Evolutionary conservation across 2,797 vertebrate species (phyloP).

Genomic region (Girardinus metallicus): DNA sequence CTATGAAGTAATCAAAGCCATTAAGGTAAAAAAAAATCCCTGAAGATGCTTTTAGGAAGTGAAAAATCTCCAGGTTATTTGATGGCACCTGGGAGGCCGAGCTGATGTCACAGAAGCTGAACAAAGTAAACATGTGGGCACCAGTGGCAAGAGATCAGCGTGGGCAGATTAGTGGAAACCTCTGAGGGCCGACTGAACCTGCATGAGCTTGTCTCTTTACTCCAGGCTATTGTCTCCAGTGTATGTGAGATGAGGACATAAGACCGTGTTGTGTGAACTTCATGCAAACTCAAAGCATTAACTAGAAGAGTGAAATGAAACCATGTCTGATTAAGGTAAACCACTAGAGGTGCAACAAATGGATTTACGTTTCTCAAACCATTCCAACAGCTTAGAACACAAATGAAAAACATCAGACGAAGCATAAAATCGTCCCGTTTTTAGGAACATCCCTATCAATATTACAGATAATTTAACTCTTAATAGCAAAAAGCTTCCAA

Average conservation of each 20-base stretch:
- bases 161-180: slow-evolving; percentile 9
- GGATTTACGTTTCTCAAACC: neutral
- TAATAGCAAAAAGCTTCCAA: neutral
- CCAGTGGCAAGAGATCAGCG: neutral
- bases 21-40: neutral
- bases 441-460: neutral
- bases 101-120: neutral
- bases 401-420: slow-evolving; percentile 1
- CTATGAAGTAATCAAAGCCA: neutral
- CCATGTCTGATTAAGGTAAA: neutral
- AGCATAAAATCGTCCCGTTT: neutral
- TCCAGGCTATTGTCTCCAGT: neutral
- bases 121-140: neutral
- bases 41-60: neutral
- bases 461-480: neutral
- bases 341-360: neutral
- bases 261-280: neutral
- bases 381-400: neutral
- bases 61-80: neutral
- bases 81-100: neutral
- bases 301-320: neutral
- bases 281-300: neutral
- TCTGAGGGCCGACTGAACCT: slow-evolving; percentile 21
- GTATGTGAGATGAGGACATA: neutral
- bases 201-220: slow-evolving; percentile 26